phyloP scores from a whole-genome alignment of 2,113 vertebrate genomes.

The Anser brachyrhynchus region DNA sequence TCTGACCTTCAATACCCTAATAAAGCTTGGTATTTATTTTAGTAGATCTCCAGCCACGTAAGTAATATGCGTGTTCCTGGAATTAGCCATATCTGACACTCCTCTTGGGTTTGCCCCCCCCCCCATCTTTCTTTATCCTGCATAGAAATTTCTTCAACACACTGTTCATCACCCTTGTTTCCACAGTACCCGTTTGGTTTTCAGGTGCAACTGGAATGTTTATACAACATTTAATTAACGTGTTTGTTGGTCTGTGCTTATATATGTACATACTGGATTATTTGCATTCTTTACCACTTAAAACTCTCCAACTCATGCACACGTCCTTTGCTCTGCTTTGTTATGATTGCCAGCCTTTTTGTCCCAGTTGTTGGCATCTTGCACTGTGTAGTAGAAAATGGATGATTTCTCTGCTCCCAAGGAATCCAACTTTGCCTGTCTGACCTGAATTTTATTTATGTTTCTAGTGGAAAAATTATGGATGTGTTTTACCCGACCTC shows the following conservation, averaged over 20 bases:
- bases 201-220: not conserved
- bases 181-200: not conserved
- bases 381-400: not conserved
- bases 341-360: not conserved
- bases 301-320: not conserved
- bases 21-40: not conserved
- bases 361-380: not conserved
- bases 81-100: not conserved
- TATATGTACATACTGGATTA: not conserved
- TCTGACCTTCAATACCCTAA: not conserved
- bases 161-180: not conserved
- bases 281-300: not conserved
- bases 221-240: not conserved
- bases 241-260: not conserved
- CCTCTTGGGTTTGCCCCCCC: too few species aligned
- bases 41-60: not conserved
- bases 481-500: not conserved
- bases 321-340: not conserved
- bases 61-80: not conserved
- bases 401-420: not conserved
- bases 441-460: not conserved
- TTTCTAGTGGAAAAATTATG: not conserved
- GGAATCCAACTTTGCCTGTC: not conserved
- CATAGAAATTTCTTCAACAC: not conserved
- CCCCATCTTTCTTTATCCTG: not conserved